These are phyloP conservation scores for Formica exsecta DNA, from an alignment of 1,140 invertebrate genomes.

Conservation along the genomic window DNA sequence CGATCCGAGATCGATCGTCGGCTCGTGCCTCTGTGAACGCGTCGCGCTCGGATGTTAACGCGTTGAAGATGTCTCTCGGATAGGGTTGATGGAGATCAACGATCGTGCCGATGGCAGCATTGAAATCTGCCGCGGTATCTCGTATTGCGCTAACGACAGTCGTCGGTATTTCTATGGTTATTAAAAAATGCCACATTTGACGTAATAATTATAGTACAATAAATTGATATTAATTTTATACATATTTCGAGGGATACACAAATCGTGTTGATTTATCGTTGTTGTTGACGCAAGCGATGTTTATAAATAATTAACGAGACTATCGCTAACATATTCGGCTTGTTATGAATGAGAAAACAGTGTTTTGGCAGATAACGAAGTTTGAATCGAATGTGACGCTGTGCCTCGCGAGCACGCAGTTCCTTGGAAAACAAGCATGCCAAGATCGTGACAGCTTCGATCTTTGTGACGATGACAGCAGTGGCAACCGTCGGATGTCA, in stretches of 20 bases:
- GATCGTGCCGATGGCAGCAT: constrained; percentile 15
- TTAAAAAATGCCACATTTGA: background rate
- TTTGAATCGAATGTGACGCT: constrained; percentile 23
- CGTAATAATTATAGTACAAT: background rate
- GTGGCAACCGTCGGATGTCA: constrained; percentile 38
- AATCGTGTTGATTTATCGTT: background rate
- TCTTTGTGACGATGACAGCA: constrained; percentile 30
- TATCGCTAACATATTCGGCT: background rate
- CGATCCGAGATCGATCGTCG: constrained; percentile 39
- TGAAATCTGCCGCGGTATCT: background rate
- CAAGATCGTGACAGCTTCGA: constrained; percentile 37
- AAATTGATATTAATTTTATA: background rate
- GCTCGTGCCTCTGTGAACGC: constrained; percentile 49
- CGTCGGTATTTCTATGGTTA: background rate
- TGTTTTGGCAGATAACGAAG: background rate
- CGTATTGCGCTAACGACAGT: background rate
- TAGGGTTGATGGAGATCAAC: constrained; percentile 30
- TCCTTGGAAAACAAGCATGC: constrained; percentile 9
- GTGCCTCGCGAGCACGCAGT: background rate
- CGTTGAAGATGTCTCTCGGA: constrained; percentile 33
- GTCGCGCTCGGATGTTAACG: constrained; percentile 41
- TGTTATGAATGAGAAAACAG: constrained; percentile 27
- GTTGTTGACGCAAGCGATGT: too few relatives aligned
- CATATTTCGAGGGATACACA: background rate
- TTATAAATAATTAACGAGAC: background rate